Conservation (phyloP, 2,888 invertebrate genomes). For the Eremobia ochroleuca region DNA sequence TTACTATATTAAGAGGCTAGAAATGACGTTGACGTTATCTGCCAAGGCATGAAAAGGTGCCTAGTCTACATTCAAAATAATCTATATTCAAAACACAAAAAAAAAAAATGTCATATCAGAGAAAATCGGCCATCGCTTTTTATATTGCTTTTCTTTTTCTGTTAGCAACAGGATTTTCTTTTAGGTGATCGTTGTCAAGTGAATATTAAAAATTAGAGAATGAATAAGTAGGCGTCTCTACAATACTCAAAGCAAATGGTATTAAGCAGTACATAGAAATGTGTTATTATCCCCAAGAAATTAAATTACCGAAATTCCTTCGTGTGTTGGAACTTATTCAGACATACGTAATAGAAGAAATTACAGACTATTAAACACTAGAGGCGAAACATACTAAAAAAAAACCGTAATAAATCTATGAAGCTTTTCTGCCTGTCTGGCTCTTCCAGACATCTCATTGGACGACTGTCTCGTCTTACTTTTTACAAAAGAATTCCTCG, state of each 20-base stretch:
- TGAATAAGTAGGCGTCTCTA: background rate
- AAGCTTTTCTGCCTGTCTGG: constrained; percentile 30
- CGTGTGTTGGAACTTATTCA: background rate
- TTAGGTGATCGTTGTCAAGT: too few species aligned
- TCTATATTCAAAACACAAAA: background rate
- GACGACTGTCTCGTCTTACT: constrained; percentile 25
- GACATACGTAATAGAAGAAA: constrained; percentile 19
- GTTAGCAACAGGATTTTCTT: background rate
- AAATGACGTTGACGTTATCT: background rate
- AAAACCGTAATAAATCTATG: constrained; percentile 23
- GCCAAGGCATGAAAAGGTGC: background rate
- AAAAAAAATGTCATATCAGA: background rate
- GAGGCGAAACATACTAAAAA: constrained; percentile 13
- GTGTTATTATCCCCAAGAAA: background rate
- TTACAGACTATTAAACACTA: constrained; percentile 22
- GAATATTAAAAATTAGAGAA: background rate
- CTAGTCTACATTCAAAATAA: background rate
- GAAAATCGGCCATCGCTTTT: background rate
- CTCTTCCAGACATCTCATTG: constrained; percentile 27
- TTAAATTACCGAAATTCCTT: background rate
- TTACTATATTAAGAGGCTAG: background rate
- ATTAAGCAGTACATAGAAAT: background rate
- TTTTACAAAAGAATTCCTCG: constrained; percentile 42
- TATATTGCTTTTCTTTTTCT: background rate
- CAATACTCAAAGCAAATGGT: background rate